These are phyloP conservation scores for Vulpes vulpes DNA, from an alignment of 2,113 vertebrate species.

Conservation along the genomic window DNA sequence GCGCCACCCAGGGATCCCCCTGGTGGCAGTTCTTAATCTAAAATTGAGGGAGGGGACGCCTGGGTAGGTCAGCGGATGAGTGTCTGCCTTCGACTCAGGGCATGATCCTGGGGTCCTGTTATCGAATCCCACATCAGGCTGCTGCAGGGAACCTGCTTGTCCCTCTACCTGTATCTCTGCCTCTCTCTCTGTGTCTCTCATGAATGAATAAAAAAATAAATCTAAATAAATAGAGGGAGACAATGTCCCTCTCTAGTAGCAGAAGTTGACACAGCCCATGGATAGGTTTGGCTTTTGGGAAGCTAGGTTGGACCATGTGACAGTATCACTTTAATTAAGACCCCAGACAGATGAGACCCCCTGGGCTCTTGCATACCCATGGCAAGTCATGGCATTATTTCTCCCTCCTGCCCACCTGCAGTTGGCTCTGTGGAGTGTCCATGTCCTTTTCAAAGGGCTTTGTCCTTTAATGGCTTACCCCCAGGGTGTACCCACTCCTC, in stretches of 20 bases:
- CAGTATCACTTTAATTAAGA: background rate
- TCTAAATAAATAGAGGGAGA: too few species aligned
- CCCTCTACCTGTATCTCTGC: too few species aligned
- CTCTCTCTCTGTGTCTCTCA: too few species aligned
- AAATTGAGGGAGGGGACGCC: background rate
- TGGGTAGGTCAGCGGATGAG: too few species aligned
- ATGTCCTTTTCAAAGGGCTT: background rate
- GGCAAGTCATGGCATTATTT: background rate
- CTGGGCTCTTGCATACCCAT: background rate
- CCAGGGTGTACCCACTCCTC: background rate
- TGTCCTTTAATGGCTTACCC: constrained; percentile 21
- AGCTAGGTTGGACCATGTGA: background rate
- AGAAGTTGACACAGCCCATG: background rate
- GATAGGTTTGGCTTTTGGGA: background rate
- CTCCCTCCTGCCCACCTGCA: background rate
- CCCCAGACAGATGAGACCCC: background rate
- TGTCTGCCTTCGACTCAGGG: too few species aligned
- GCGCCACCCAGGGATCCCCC: too few species aligned
- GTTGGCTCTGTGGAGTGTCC: background rate
- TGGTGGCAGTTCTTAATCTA: background rate
- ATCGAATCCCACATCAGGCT: too few species aligned
- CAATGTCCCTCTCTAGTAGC: background rate
- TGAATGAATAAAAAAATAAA: too few species aligned
- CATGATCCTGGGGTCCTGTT: too few species aligned
- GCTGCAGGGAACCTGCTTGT: too few species aligned